Conservation (phyloP, 2,888 invertebrate species). For the Drosophila vallismaia region DNA sequence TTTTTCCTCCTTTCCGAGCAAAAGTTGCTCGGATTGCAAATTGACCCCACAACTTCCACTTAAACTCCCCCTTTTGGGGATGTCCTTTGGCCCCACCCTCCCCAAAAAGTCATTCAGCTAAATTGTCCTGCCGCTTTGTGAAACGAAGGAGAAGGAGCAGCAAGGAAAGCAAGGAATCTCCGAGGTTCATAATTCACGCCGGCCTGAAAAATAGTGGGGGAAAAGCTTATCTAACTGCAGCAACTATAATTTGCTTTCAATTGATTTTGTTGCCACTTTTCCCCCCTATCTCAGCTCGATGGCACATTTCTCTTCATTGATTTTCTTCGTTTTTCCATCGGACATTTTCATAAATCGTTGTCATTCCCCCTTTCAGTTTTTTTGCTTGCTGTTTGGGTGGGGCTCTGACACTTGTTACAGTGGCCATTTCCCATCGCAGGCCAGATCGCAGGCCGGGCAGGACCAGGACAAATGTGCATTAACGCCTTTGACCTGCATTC, state of each 20-base stretch:
- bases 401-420: constrained; percentile 72
- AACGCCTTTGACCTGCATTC: constrained; percentile 78
- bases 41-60: constrained; percentile 61
- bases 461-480: constrained; percentile 72
- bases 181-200: constrained; percentile 61
- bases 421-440: constrained; percentile 21
- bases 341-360: constrained; percentile 73
- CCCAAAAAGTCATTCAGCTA: constrained; percentile 56
- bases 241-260: constrained; percentile 78
- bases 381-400: constrained; percentile 21
- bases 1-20: constrained; percentile 29
- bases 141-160: constrained; percentile 5
- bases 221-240: constrained; percentile 68
- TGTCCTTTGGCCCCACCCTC: constrained; percentile 17
- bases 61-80: constrained; percentile 9
- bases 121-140: constrained; percentile 62
- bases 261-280: constrained; percentile 66
- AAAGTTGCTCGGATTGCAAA: constrained; percentile 52
- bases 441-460: constrained; percentile 41
- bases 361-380: constrained; percentile 35
- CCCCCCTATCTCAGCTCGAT: constrained; percentile 1
- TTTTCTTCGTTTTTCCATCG: constrained; percentile 53
- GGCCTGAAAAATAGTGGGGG: constrained; percentile 36
- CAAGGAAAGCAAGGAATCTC: constrained; percentile 13
- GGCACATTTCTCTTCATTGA: constrained; percentile 70